Percentiles rank a stretch among this genome's conserved stretches.
Evolutionary conservation across 2,113 vertebrate species (phyloP).

Genomic region (Gila orcuttii): DNA sequence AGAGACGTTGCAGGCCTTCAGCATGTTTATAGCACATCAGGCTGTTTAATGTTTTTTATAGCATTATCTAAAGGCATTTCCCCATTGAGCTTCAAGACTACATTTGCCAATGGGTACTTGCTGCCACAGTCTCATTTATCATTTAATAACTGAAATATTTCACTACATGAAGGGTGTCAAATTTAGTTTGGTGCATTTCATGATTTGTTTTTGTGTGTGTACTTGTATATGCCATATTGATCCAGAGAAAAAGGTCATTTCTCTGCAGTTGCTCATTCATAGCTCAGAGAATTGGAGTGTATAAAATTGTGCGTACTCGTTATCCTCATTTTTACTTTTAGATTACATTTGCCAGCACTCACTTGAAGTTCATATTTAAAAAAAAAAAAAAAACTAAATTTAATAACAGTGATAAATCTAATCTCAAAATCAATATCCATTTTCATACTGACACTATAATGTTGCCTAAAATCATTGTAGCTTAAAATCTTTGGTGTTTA

Average conservation of each 20-base stretch:
- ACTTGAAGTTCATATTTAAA: background rate
- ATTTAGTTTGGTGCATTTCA: background rate
- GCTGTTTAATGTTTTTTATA: conserved; percentile 15
- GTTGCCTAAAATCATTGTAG: background rate
- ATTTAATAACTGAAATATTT: conserved; percentile 22
- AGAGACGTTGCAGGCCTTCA: conserved; percentile 6
- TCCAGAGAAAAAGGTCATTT: background rate
- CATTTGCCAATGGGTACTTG: background rate
- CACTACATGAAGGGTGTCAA: background rate
- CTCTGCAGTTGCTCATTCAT: background rate
- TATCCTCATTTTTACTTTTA: background rate
- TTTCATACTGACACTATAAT: background rate
- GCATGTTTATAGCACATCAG: conserved; percentile 5
- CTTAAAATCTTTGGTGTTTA: background rate
- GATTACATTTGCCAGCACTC: too few relatives aligned
- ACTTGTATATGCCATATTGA: background rate
- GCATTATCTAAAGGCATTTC: conserved; percentile 19
- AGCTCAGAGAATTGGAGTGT: background rate
- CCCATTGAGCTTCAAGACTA: background rate
- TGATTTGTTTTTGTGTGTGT: background rate
- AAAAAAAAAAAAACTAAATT: too few relatives aligned
- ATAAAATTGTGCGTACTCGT: background rate
- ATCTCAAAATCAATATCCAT: background rate
- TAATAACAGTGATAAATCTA: too few relatives aligned
- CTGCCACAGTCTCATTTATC: background rate